Evolutionary conservation across 1,140 invertebrate genomes (phyloP).

Genomic region (Nylanderia fulva): DNA sequence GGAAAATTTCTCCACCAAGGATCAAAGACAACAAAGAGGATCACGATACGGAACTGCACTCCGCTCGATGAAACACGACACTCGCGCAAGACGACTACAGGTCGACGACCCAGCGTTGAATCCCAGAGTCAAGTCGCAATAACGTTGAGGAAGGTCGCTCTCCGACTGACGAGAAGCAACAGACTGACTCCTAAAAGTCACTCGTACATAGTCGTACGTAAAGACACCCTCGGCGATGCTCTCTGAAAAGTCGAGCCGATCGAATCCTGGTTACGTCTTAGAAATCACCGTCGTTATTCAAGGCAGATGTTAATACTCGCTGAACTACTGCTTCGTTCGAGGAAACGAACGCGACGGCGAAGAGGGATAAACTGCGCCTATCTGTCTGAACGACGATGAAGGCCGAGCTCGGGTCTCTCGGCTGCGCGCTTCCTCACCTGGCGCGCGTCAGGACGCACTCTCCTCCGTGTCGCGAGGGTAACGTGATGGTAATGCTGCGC

Average conservation of each 20-base stretch:
- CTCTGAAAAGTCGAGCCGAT: slow-evolving; percentile 24
- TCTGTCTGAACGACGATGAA: slow-evolving; percentile 58
- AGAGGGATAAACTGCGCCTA: slow-evolving; percentile 65
- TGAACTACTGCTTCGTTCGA: neutral
- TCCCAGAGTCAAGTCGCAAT: slow-evolving; percentile 31
- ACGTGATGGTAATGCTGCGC: slow-evolving; percentile 43
- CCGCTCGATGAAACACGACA: neutral
- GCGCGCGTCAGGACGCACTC: slow-evolving; percentile 66
- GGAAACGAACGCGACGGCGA: slow-evolving; percentile 22
- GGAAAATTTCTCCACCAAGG: neutral
- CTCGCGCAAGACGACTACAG: slow-evolving; percentile 53
- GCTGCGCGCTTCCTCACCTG: slow-evolving; percentile 70
- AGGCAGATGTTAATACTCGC: neutral
- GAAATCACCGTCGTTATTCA: neutral
- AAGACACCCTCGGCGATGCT: slow-evolving; percentile 44
- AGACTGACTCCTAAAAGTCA: neutral
- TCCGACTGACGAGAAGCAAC: neutral
- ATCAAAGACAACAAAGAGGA: slow-evolving; percentile 10
- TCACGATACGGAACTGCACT: slow-evolving; percentile 50
- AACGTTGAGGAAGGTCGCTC: slow-evolving; percentile 6
- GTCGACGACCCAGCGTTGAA: slow-evolving; percentile 65
- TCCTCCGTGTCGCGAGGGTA: slow-evolving; percentile 60
- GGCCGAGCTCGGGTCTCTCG: slow-evolving; percentile 64
- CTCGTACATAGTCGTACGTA: slow-evolving; percentile 15
- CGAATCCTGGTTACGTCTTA: neutral